Percentiles rank a stretch among this genome's conserved stretches.
Conservation (phyloP, 2,797 vertebrate species). For the Muscicapa comitata region DNA sequence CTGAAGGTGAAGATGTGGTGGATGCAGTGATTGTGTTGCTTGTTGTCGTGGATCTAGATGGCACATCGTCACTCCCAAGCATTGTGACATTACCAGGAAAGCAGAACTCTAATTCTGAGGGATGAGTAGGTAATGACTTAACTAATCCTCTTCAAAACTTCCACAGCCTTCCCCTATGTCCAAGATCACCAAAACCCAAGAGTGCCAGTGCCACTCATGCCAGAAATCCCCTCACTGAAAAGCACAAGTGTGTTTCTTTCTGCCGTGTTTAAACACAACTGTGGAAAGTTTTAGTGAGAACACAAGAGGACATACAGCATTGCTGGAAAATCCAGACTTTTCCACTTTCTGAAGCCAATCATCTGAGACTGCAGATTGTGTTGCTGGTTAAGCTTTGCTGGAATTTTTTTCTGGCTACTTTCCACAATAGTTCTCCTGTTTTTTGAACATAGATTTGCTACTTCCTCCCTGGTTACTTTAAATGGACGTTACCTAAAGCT, state of each 20-base stretch:
- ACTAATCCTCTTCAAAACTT: not conserved
- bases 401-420: not conserved
- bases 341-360: not conserved
- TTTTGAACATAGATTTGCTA: not conserved
- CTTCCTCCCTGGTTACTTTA: not conserved
- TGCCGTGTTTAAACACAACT: not conserved
- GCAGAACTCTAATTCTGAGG: not conserved
- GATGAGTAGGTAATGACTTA: not conserved
- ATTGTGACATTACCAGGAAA: not conserved
- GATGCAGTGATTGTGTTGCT: not conserved
- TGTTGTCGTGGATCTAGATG: no score
- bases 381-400: not conserved
- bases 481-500: slow-evolving; percentile 32
- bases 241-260: not conserved
- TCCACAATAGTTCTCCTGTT: not conserved
- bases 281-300: not conserved
- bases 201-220: not conserved
- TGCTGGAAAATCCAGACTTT: not conserved
- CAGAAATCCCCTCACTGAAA: not conserved
- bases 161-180: not conserved
- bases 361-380: not conserved
- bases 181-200: not conserved
- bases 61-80: not conserved
- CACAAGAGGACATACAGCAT: not conserved
- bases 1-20: not conserved